Percentiles rank a stretch among this genome's conserved stretches.
phyloP scores from a whole-genome alignment of 2,113 vertebrate species.

The Podarcis muralis region DNA sequence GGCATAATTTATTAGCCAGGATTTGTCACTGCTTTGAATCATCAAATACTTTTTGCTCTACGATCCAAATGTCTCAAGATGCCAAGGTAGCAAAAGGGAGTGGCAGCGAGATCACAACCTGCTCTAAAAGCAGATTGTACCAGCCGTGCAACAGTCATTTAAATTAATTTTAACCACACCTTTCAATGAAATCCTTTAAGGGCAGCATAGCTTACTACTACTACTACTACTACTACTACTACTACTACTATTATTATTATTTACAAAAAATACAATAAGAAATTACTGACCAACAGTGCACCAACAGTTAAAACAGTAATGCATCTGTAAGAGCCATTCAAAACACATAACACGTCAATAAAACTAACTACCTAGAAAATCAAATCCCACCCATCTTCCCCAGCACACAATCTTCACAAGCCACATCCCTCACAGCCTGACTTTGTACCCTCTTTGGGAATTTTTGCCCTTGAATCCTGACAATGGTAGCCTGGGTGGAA shows the following conservation, averaged over 20 bases:
- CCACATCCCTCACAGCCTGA: no score
- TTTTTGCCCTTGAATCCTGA: no score
- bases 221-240: no score
- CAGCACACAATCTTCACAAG: no score
- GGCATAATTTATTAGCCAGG: not conserved
- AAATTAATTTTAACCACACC: not conserved
- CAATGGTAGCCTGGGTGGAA: no score
- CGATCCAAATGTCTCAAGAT: not conserved
- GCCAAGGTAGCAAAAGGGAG: not conserved
- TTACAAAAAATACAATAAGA: not conserved
- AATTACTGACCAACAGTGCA: not conserved
- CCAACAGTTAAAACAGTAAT: not conserved
- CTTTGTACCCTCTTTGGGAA: no score
- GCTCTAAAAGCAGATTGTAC: not conserved
- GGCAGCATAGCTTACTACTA: not conserved
- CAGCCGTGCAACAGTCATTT: not conserved
- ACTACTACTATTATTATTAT: not conserved
- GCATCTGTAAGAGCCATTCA: not conserved
- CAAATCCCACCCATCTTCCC: no score
- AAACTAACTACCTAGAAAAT: no score
- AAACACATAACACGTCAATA: not conserved
- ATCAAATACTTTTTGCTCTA: not conserved
- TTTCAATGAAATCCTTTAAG: not conserved
- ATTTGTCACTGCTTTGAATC: conserved; percentile 26
- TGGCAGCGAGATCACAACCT: not conserved